Evolutionary conservation across 2,113 vertebrate genomes (phyloP).

Genomic region (Turdus rufiventris): DNA sequence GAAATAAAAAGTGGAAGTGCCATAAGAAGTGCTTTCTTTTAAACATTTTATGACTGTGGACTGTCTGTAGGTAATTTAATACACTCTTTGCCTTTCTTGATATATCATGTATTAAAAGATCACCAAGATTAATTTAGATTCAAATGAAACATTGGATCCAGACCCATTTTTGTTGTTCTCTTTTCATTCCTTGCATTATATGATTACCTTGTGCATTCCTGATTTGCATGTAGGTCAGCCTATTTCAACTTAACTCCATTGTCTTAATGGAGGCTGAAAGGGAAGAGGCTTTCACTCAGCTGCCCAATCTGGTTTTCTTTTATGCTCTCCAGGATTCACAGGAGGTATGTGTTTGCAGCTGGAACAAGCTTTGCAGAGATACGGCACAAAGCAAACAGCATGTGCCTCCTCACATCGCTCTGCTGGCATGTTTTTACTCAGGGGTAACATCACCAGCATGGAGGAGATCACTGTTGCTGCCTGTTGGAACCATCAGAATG

Average conservation of each 20-base stretch:
- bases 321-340: not conserved
- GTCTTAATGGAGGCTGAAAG: not conserved
- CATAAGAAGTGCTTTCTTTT: not conserved
- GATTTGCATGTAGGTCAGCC: not conserved
- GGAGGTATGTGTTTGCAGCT: not conserved
- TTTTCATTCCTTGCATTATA: not conserved
- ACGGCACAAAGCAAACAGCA: not conserved
- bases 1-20: not conserved
- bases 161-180: not conserved
- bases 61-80: conserved; percentile 30
- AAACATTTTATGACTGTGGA: not conserved
- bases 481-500: not conserved
- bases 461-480: not conserved
- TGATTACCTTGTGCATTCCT: not conserved
- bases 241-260: not conserved
- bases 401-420: not conserved
- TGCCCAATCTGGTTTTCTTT: not conserved
- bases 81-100: not conserved
- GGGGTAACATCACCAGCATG: not conserved
- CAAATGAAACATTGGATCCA: not conserved
- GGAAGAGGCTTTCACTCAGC: not conserved
- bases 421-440: not conserved
- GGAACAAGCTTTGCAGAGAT: not conserved
- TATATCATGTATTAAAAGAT: not conserved
- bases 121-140: not conserved